Base-by-base conservation (phyloP, 2,888 invertebrate genomes). In the Dysmachus trigonus region DNA sequence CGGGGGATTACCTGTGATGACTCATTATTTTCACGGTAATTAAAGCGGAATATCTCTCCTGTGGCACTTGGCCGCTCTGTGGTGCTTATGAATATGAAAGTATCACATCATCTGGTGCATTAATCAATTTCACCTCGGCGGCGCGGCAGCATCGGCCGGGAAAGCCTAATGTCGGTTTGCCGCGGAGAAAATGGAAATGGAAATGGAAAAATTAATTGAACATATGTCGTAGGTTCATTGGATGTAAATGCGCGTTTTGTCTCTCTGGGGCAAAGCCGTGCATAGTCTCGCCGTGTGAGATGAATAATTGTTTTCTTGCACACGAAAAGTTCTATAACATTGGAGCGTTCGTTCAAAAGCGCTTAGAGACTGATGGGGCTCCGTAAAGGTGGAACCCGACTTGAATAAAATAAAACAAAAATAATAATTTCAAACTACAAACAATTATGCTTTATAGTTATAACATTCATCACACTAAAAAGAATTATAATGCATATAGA, bases 11-110 rank as follows among this genome's bases (percentile, higher is more conserved):
- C 35, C 76, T 77, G 51, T 22, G 51, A 79, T 79, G 79, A 79
- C 51, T 79, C 79, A 79, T 79, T 79, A 79, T 51, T 79, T 79
- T 79, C 79, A 79, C 79, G 79, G 79, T 79, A 79, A 79, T 79
- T 79, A 79, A 79, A 30, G 47, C 38, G 47, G 30, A 79, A 79
- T 47, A 47, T 22, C 8, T 30, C 7, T 79, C 30, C 22, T n/a
- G n/a, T 2, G 27, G 47, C 41, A 38, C 47, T 53, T 27, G 62
- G 62, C 30, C 2, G 30, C 10, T 51, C 15, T 7, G n/a, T n/a
- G 30, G 27, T 79, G 27, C 47, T 41, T 79, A 41, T 22, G 51
- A 27, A 51, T 51, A 51, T 47, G 41, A 79, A 79, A 51, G 31
- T 27, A 62, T 79, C 73, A 73, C 73, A 73, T 73, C 79, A 79